Evolutionary conservation across 2,113 vertebrate species (phyloP), one percentile per base, ranked within the genome.

Genomic region (Engystomops pustulosus): DNA sequence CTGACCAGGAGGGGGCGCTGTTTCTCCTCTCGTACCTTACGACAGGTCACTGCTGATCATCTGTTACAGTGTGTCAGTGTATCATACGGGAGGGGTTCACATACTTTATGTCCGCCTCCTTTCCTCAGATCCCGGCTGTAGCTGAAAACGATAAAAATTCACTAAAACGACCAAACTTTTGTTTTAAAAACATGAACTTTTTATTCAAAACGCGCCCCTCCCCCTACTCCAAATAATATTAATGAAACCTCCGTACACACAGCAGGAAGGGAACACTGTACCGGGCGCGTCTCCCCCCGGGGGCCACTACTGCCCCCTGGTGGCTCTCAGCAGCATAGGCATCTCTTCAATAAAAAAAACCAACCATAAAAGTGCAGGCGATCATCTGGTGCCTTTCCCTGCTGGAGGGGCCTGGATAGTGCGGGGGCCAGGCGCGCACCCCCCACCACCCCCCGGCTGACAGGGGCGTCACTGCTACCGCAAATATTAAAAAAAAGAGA

Each of bases 161-260:
- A 67, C 30, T 20, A 67, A 67, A 36, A 67, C 3, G 5, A 67
- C 62, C 6, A 67, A 18, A 67, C 7, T 5, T 93, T 92, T 88
- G 90, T 92, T 94, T n/a, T 94, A 91, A 93, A 92, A 92, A 94
- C 87, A 87, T 89, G 90, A 90, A 90, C n/a, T 8, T 93, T 95
- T 94, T 90, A 94, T 91, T 95, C 90, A 89, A 92, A 93, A 87
- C 91, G 91, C 88, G 90, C 90, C 85, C 91, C 92, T 9, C 91
- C 88, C 87, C 80, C 90, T 91, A 83, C 90, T 90, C 86, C 83
- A 91, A 93, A 92, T 89, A 58, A 86, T 77, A 83, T 81, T 78
- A 86, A 92, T 92, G 79, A 91, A 96, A 94, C 91, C 90, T 90
- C 72, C 72, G 9, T 11, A 30, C 58, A 55, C 34, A 55, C 34